Evolutionary conservation across 1,140 invertebrate species (phyloP).

Genomic region (Trichomalopsis sarcophagae): DNA sequence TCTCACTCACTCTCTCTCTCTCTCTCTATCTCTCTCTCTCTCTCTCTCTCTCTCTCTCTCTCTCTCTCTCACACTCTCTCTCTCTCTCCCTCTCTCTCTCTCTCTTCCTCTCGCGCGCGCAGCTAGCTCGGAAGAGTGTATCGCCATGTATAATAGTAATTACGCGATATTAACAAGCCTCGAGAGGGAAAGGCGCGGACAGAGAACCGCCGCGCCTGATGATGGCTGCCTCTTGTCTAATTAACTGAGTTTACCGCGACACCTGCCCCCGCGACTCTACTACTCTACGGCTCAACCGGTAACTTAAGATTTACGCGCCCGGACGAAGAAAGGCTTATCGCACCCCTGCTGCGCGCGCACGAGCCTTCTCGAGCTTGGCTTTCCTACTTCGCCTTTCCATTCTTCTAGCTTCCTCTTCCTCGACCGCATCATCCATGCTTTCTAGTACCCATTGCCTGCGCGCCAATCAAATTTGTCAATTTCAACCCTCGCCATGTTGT

Average conservation of each 20-base stretch:
- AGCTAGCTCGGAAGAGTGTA: conserved; percentile 73
- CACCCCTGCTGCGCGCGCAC: neutral
- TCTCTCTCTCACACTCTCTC: no score
- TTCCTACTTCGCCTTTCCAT: neutral
- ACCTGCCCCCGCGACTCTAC: conserved; percentile 65
- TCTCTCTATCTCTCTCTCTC: no score
- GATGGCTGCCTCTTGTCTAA: conserved; percentile 76
- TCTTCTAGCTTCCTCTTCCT: neutral
- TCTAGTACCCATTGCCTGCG: neutral
- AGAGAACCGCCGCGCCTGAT: conserved; percentile 52
- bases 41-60: no score
- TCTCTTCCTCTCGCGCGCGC: conserved; percentile 46
- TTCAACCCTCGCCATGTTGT: neutral
- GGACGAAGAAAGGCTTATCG: conserved; percentile 3
- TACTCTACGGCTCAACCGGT: conserved; percentile 72
- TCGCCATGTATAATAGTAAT: conserved; percentile 76
- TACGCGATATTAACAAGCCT: conserved; percentile 77
- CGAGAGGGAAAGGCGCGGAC: conserved; percentile 60
- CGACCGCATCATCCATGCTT: neutral
- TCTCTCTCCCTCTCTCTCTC: no score
- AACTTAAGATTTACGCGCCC: conserved; percentile 71
- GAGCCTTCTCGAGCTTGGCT: neutral
- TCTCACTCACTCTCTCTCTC: no score
- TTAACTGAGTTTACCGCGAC: conserved; percentile 77
- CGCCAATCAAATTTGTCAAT: neutral